phyloP scores from a whole-genome alignment of 1,140 invertebrate species.

The Brachionus plicatilis region DNA sequence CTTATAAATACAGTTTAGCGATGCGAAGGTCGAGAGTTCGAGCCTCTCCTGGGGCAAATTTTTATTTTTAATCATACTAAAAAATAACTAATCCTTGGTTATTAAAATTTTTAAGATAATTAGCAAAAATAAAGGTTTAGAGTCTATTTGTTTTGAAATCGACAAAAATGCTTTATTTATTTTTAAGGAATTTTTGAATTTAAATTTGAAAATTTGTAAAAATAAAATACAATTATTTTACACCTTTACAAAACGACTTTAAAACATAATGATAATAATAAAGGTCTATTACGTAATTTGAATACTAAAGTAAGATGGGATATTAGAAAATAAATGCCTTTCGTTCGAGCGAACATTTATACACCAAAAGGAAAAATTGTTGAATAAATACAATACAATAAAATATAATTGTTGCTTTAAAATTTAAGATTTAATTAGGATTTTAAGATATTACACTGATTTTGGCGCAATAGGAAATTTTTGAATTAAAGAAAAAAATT shows the following conservation, averaged over 20 bases:
- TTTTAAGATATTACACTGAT: not conserved
- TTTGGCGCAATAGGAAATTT: not conserved
- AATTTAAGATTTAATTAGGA: too few relatives aligned
- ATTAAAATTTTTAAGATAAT: not conserved
- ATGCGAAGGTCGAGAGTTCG: constrained; percentile 34
- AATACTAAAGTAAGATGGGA: not conserved
- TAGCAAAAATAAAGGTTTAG: too few relatives aligned
- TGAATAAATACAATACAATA: not conserved
- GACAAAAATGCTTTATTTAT: not conserved
- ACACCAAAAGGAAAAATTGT: not conserved
- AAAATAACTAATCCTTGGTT: not conserved
- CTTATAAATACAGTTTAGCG: constrained; percentile 32
- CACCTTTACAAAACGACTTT: not conserved
- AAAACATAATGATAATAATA: not conserved
- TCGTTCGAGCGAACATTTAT: not conserved
- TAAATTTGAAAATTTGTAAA: not conserved
- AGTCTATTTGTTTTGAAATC: not conserved
- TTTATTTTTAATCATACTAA: not conserved
- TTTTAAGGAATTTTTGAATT: not conserved
- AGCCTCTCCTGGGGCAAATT: constrained; percentile 24
- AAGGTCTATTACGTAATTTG: not conserved
- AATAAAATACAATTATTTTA: not conserved
- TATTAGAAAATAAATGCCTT: not conserved
- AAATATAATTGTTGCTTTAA: not conserved
- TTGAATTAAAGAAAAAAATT: too few relatives aligned